Conservation (phyloP, 1,140 invertebrate species). For the Arctopsyche grandis region DNA sequence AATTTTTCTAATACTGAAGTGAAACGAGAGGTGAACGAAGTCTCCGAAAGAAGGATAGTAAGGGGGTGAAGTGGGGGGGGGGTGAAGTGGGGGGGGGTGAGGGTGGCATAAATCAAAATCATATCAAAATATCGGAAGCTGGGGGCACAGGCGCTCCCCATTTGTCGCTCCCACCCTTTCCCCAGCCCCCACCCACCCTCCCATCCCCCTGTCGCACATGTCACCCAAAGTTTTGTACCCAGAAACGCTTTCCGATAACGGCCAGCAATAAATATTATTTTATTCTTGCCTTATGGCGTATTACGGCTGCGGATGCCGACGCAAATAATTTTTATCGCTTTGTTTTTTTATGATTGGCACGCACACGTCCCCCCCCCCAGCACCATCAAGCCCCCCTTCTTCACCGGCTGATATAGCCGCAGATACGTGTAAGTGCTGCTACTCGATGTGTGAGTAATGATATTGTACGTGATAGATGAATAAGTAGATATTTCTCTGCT, state of each 20-base stretch:
- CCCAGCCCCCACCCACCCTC: background rate
- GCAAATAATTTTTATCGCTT: slow-evolving; percentile 38
- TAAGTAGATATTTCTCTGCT: no score
- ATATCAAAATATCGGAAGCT: slow-evolving; percentile 34
- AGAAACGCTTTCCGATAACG: slow-evolving; percentile 34
- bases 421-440: no score
- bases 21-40: background rate
- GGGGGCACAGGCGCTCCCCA: background rate
- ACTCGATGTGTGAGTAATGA: no score
- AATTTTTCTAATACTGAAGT: slow-evolving; percentile 21
- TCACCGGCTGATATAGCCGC: no score
- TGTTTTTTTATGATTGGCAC: slow-evolving; percentile 25
- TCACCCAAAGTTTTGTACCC: slow-evolving; percentile 2
- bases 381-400: no score
- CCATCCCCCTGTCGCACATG: background rate
- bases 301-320: background rate
- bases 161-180: background rate
- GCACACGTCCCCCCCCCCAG: no score
- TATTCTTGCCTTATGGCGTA: slow-evolving; percentile 23
- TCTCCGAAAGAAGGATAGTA: background rate
- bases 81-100: background rate
- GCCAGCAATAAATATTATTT: slow-evolving; percentile 35
- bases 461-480: no score
- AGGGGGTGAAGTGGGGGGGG: background rate
- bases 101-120: slow-evolving; percentile 35